Base-by-base conservation (phyloP, 1,140 invertebrate species). In the Battus philenor region DNA sequence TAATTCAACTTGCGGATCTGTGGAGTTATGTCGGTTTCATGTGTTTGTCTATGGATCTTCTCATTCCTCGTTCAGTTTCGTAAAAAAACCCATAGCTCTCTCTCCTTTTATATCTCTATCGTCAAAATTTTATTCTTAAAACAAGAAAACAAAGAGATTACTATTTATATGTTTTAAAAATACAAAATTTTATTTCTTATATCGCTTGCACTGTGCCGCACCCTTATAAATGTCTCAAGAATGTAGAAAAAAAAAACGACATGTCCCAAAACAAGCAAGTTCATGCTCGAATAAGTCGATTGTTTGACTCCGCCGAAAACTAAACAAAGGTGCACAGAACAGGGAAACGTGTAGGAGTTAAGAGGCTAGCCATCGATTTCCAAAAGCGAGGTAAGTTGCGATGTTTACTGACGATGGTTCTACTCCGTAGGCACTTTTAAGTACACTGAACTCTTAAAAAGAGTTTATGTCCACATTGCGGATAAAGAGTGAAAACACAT, bases 201-300 rank as follows among this genome's bases (percentile, higher is more conserved):
- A 32, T 36, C 5, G 2, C 17, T 20, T 18, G 33, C 10, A 36
- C 33, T 20, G 2, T 2, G 18, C 18, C 16, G 18, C 13, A 29
- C 9, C 9, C 26, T 0, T 15, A 8, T 11, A 34, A 18, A 34
- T 16, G 17, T 10, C 17, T 34, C 33, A 22, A 36, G 20, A 9
- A 11, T 18, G 24, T 6, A 27, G 12, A 6, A 13, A 39, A 39
- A 39, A 39, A 39, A 39, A 38, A 24, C 18, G n/a, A n/a, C n/a
- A 38, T 11, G 34, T 38, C 10, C 12, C 34, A 9, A 8, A 38
- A 38, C 34, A 38, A 24, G 34, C 18, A 38, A 38, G 34, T 20
- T 38, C 34, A 38, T 38, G 34, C 34, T 38, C 34, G 34, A 38
- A 38, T 38, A 38, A 38, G 34, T 38, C 20, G 20, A 38, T 26